Conservation (phyloP, 1,140 invertebrate genomes). For the Aleiodes sp. region DNA sequence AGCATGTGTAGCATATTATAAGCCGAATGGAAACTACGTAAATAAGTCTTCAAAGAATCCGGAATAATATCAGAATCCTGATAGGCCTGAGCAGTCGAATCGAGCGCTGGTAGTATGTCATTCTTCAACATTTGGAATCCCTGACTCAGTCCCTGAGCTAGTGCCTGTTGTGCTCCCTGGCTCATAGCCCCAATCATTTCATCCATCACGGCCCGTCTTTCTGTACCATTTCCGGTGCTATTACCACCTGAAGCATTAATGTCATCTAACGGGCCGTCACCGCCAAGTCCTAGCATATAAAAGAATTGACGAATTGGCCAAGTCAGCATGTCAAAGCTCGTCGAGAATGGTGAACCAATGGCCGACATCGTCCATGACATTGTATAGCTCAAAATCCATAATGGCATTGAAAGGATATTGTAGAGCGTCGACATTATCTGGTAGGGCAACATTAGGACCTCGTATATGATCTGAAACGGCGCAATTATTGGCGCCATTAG, state of each 20-base stretch:
- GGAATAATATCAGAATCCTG: constrained; percentile 9
- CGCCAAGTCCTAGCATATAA: not conserved
- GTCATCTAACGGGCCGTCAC: no score
- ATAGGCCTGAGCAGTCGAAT: not conserved
- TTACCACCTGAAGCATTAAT: no score
- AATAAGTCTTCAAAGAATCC: not conserved
- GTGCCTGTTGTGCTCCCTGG: not conserved
- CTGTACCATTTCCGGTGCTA: no score
- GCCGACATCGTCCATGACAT: no score
- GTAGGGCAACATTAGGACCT: no score
- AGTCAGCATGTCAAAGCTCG: not conserved
- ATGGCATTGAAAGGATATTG: not conserved
- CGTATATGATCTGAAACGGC: no score
- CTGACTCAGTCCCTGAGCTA: not conserved
- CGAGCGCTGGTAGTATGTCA: constrained; percentile 13
- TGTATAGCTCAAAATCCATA: no score
- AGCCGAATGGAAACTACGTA: not conserved
- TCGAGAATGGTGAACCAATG: no score
- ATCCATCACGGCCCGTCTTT: not conserved
- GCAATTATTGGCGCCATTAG: not conserved
- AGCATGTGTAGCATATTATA: not conserved
- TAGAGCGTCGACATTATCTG: not conserved
- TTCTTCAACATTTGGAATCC: constrained; percentile 4
- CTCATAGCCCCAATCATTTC: constrained; percentile 1
- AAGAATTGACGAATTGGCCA: not conserved